These are phyloP conservation scores for Malachius bipustulatus DNA, from an alignment of 2,888 invertebrate genomes.

Conservation along the genomic window DNA sequence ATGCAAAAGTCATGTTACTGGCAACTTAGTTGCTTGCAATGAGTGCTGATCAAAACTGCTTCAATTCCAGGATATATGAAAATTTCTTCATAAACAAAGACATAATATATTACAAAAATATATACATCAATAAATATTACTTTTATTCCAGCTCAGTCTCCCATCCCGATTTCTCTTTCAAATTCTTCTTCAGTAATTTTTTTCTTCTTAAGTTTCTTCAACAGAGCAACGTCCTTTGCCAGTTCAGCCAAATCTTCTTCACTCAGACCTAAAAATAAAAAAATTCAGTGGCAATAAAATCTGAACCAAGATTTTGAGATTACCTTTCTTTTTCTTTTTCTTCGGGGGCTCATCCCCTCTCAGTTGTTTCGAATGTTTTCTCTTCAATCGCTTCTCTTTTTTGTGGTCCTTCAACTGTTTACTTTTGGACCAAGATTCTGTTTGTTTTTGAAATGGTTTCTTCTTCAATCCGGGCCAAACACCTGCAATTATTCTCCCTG, in stretches of 20 bases:
- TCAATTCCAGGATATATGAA: no score
- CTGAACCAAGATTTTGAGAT: conserved; percentile 11
- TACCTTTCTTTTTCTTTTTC: conserved; percentile 38
- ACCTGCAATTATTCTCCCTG: no score
- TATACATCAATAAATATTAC: conserved; percentile 11
- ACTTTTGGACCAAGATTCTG: conserved; percentile 66
- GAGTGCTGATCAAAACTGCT: no score
- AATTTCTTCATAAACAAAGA: no score
- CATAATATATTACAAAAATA: conserved; percentile 4
- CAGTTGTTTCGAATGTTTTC: conserved; percentile 47
- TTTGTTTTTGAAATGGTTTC: conserved; percentile 42
- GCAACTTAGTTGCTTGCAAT: no score
- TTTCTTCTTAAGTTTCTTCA: conserved; percentile 77
- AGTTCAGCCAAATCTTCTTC: conserved; percentile 67
- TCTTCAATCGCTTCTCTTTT: conserved; percentile 48
- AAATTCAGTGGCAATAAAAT: neutral
- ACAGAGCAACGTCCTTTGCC: conserved; percentile 66
- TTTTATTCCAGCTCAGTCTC: no score
- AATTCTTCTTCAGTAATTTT: conserved; percentile 61
- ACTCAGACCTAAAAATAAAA: conserved; percentile 38
- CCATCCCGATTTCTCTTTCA: conserved; percentile 48
- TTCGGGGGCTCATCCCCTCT: conserved; percentile 29
- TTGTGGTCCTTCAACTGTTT: conserved; percentile 58
- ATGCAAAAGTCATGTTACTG: no score
- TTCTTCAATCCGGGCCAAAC: conserved; percentile 34